These are phyloP conservation scores for Choreutis nemorana DNA, from an alignment of 2,888 invertebrate genomes.

Conservation along the genomic window DNA sequence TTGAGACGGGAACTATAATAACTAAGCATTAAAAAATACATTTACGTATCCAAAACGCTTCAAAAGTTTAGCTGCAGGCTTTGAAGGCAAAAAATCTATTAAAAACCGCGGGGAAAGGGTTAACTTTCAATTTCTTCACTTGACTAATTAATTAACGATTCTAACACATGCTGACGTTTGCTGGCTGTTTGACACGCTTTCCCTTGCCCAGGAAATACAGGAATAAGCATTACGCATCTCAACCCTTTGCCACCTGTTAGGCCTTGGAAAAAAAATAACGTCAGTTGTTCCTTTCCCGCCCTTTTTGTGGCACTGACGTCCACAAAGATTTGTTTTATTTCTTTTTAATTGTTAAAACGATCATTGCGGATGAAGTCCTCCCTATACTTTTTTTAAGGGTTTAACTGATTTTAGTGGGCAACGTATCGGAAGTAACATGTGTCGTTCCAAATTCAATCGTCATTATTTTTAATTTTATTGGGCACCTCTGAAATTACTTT, in stretches of 20 bases:
- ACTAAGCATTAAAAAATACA: too few relatives aligned
- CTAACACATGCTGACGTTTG: slow-evolving; percentile 50
- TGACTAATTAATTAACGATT: slow-evolving; percentile 54
- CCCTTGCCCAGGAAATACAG: slow-evolving; percentile 29
- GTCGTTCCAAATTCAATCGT: slow-evolving; percentile 35
- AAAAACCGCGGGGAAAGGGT: slow-evolving; percentile 22
- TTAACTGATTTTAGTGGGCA: slow-evolving; percentile 48
- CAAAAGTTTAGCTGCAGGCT: too few relatives aligned
- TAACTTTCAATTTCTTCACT: slow-evolving; percentile 58
- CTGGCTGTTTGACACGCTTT: slow-evolving; percentile 56
- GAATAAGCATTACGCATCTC: slow-evolving; percentile 33
- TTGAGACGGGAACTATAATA: too few relatives aligned
- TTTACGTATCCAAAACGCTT: too few relatives aligned
- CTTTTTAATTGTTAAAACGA: slow-evolving; percentile 59
- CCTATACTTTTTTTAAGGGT: slow-evolving; percentile 36
- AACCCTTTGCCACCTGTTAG: slow-evolving; percentile 52
- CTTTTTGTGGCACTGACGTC: slow-evolving; percentile 29
- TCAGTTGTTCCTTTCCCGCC: slow-evolving; percentile 53
- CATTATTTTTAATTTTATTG: slow-evolving; percentile 56
- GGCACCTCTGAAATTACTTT: slow-evolving; percentile 7
- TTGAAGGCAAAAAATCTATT: slow-evolving; percentile 1
- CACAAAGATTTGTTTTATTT: slow-evolving; percentile 62
- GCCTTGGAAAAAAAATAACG: slow-evolving; percentile 29
- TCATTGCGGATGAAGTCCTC: slow-evolving; percentile 27
- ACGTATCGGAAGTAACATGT: slow-evolving; percentile 60